These are phyloP conservation scores for Periophthalmus modestus DNA, from an alignment of 2,113 vertebrate genomes.

Conservation along the genomic window DNA sequence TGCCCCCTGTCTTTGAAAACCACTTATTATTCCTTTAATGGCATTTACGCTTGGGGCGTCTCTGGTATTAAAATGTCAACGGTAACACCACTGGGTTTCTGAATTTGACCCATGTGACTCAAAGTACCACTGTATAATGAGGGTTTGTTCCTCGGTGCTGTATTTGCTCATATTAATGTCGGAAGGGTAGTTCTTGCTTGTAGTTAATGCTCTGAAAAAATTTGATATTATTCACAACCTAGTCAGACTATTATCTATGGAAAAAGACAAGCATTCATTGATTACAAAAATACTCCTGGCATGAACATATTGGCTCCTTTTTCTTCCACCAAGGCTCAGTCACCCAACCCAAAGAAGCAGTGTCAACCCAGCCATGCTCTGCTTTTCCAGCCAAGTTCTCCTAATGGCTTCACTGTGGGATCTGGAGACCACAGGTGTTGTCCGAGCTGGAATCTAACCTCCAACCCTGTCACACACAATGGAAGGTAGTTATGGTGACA, in stretches of 20 bases:
- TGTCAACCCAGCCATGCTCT: slow-evolving; percentile 8
- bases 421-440: slow-evolving; percentile 55
- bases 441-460: slow-evolving; percentile 26
- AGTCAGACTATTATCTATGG: background rate
- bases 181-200: no score
- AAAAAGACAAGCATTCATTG: background rate
- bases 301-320: slow-evolving; percentile 7
- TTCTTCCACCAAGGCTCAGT: slow-evolving; percentile 27
- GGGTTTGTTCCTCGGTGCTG: no score
- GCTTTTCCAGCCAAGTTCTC: slow-evolving; percentile 37
- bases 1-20: no score
- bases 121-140: no score
- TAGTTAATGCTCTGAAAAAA: no score
- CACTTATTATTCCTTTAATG: no score
- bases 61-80: no score
- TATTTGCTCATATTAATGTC: no score
- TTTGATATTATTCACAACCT: background rate
- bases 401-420: slow-evolving; percentile 32
- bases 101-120: no score
- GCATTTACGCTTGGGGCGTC: no score
- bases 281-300: background rate
- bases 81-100: no score
- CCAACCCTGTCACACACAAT: slow-evolving; percentile 35
- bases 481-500: slow-evolving; percentile 28
- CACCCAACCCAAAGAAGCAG: slow-evolving; percentile 22